phyloP scores from a whole-genome alignment of 2,113 vertebrate species.

The Notothenia rossii region DNA sequence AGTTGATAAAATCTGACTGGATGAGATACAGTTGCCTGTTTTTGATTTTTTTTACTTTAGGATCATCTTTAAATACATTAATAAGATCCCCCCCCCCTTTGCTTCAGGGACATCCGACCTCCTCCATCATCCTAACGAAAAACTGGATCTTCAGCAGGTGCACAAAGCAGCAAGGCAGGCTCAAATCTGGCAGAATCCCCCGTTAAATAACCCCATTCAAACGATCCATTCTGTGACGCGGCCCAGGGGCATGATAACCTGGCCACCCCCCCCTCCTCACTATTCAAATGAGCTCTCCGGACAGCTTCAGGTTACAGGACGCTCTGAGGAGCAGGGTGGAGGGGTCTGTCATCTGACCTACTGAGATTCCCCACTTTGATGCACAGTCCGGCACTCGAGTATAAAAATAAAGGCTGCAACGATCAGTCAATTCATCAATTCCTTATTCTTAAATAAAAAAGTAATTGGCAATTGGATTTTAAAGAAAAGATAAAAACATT shows the following conservation, averaged over 20 bases:
- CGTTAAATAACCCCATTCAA: constrained; percentile 64
- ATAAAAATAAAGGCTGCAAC: background rate
- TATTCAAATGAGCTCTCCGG: constrained; percentile 72
- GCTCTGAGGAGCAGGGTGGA: constrained; percentile 41
- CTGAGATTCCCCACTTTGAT: background rate
- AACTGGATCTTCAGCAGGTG: constrained; percentile 65
- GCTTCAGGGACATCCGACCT: constrained; percentile 26
- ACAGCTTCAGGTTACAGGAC: constrained; percentile 67
- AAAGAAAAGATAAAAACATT: background rate
- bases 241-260: constrained; percentile 45
- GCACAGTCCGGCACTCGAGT: background rate
- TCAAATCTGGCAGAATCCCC: constrained; percentile 39
- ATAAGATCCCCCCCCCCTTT: too few species aligned
- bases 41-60: too few species aligned
- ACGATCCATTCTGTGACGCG: constrained; percentile 44
- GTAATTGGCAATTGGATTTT: background rate
- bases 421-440: background rate
- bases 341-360: constrained; percentile 42
- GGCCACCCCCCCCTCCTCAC: constrained; percentile 23
- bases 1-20: too few species aligned
- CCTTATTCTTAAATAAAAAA: background rate
- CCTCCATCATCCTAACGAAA: constrained; percentile 41
- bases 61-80: too few species aligned
- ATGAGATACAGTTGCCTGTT: too few species aligned
- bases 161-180: constrained; percentile 51